These are phyloP conservation scores for Acanthisitta chloris DNA, from an alignment of 2,113 vertebrate species.

Conservation along the genomic window DNA sequence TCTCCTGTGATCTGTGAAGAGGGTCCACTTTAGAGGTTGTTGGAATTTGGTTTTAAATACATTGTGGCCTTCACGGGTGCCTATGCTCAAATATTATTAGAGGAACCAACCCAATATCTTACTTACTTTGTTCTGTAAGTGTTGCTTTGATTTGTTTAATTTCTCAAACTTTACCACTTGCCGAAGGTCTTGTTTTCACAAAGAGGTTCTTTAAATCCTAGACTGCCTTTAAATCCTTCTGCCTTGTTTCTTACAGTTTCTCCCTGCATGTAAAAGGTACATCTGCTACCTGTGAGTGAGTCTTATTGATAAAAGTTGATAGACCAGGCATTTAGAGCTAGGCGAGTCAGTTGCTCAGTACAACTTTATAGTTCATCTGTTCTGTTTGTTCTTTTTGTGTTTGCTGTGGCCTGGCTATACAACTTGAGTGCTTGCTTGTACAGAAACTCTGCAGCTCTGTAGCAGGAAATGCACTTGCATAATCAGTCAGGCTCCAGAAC, in stretches of 20 bases:
- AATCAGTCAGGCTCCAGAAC: neutral
- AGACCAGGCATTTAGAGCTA: neutral
- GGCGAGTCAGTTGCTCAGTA: neutral
- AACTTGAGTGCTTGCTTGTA: neutral
- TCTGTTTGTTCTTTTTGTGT: neutral
- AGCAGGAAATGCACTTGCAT: neutral
- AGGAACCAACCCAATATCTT: neutral
- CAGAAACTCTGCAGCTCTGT: neutral
- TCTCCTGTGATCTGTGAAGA: neutral
- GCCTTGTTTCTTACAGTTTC: neutral
- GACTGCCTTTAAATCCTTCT: neutral
- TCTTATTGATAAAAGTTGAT: neutral
- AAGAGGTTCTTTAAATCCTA: neutral
- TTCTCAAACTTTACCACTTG: neutral
- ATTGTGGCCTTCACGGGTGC: fast-evolving
- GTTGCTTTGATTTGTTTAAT: neutral
- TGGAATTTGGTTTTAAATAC: neutral
- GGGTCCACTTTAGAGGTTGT: neutral
- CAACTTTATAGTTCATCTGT: neutral
- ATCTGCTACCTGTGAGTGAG: neutral
- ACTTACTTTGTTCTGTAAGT: neutral
- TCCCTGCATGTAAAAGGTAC: neutral
- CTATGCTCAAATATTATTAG: neutral
- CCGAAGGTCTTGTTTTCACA: neutral
- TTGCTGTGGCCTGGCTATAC: neutral